Evolutionary conservation across 2,888 invertebrate genomes (phyloP), one percentile per base, ranked within the genome.

Genomic region (Tenodera sinensis): DNA sequence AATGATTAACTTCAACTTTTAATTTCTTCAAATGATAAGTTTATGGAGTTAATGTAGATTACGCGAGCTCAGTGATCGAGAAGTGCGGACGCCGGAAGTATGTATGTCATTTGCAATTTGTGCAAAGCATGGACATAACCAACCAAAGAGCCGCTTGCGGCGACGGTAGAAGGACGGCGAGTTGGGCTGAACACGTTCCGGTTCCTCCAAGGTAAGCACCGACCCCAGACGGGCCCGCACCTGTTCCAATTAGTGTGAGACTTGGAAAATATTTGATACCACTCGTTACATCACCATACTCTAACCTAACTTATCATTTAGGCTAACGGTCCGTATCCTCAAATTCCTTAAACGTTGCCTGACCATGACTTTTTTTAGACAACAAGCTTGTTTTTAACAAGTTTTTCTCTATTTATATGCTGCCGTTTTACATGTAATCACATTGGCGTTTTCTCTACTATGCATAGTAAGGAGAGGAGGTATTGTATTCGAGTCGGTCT

Each of bases 131-230:
- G 54, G 54, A 71, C 20, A 71, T 20, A 71, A 20, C 54, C 30
- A 30, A n/a, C 4, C 54, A 20, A 71, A 71, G 54, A 71, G 54
- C 54, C 54, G 20, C 54, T 71, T 25, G 25, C 54, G 54, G 54
- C 54, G 54, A 71, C 54, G 3, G 20, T 71, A 71, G 87, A 87
- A 87, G 87, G 87, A 82, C 82, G 82, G 87, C 30, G 42, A 28
- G 87, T 20, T 87, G 87, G n/a, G 83, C 82, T 9, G 34, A 82
- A 83, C 34, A 87, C 71, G 87, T 87, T 87, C 87, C 87, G 87
- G 87, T 87, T 87, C 83, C 82, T 82, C 30, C 87, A 87, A 87
- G 87, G 87, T 34, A 34, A 71, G 82, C 87, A 87, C 20, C 81
- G 34, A 34, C 83, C 30, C n/a, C 54, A 85, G 28, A 27, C 12